Evolutionary conservation across 2,797 vertebrate genomes (phyloP).

Genomic region (Anas acuta): DNA sequence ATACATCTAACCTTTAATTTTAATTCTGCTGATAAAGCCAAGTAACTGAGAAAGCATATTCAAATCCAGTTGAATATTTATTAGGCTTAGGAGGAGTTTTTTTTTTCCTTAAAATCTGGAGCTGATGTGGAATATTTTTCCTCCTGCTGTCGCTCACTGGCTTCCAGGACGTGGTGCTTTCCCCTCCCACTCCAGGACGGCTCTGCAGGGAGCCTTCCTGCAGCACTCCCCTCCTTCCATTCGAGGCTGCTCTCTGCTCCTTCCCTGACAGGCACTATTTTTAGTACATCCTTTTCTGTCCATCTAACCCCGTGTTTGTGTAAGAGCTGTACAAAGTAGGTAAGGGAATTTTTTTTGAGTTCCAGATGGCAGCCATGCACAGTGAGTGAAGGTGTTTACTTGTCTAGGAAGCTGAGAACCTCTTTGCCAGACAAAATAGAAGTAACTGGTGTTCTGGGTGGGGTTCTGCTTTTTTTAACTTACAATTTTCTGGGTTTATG

Average conservation of each 20-base stretch:
- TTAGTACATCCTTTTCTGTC: constrained; percentile 68
- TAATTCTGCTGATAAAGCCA: neutral
- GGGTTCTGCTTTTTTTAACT: constrained; percentile 43
- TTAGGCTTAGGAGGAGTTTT: neutral
- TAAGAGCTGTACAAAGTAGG: constrained; percentile 60
- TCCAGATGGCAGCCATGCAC: constrained; percentile 56
- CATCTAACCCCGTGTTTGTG: constrained; percentile 51
- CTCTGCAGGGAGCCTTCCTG: constrained; percentile 23
- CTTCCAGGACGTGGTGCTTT: neutral
- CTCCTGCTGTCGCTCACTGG: neutral
- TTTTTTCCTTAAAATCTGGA: neutral
- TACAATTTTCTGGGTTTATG: constrained; percentile 44
- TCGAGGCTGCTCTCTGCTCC: constrained; percentile 16
- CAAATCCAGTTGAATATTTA: neutral
- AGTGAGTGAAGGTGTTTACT: constrained; percentile 65
- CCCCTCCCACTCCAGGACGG: neutral
- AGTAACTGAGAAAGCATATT: neutral
- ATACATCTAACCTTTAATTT: neutral
- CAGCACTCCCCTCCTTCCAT: neutral
- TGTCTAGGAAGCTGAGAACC: constrained; percentile 55
- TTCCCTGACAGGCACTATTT: constrained; percentile 26
- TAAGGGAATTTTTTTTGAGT: constrained; percentile 23
- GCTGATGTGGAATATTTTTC: neutral
- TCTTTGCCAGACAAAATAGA: constrained; percentile 64
- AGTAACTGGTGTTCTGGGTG: constrained; percentile 41